phyloP scores from a whole-genome alignment of 2,113 vertebrate genomes.

The Leucopternis melanops region DNA sequence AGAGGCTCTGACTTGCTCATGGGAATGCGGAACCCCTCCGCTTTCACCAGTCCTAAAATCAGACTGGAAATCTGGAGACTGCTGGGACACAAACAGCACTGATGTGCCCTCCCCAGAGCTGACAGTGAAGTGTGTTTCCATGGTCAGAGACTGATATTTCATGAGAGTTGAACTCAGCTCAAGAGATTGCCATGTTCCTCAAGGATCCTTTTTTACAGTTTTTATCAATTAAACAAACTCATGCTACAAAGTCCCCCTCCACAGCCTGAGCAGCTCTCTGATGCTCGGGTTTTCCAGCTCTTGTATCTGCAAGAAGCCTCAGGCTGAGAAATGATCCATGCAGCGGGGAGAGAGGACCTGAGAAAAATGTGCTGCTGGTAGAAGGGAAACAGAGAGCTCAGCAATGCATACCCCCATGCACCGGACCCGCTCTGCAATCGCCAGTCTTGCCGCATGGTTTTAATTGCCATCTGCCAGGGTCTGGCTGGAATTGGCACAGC shows the following conservation, averaged over 20 bases:
- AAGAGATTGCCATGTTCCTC: rapidly evolving
- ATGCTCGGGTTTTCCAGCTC: background rate
- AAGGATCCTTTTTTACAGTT: background rate
- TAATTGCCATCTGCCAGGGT: background rate
- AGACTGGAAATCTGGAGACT: background rate
- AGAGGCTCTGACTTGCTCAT: background rate
- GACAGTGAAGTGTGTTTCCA: background rate
- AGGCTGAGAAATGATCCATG: background rate
- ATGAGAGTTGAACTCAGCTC: background rate
- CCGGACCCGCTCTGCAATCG: rapidly evolving
- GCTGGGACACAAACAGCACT: background rate
- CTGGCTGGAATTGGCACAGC: background rate
- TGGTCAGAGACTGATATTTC: background rate
- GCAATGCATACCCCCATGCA: rapidly evolving
- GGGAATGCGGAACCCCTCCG: background rate
- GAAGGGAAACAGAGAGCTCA: background rate
- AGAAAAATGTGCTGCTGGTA: background rate
- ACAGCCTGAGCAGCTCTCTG: background rate
- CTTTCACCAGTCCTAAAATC: background rate
- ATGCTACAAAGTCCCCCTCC: too few relatives aligned
- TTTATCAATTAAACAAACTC: background rate
- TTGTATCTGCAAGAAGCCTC: background rate
- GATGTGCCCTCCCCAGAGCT: background rate
- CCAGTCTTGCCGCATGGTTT: background rate
- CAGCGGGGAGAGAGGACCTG: background rate